Conservation (phyloP, 2,797 vertebrate genomes). For the Iguana delicatissima region DNA sequence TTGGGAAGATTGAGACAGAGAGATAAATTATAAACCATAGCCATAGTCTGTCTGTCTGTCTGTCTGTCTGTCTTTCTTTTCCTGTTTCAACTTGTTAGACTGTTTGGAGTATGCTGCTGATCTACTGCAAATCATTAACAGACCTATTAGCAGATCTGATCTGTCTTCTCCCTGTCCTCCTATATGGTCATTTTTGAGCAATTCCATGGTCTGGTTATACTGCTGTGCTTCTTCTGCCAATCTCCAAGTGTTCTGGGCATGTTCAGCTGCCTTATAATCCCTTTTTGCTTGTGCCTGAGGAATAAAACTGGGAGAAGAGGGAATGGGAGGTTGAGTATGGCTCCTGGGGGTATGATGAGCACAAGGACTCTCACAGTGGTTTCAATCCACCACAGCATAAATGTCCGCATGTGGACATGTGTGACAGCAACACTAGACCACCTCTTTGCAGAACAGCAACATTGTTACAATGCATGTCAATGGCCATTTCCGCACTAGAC, state of each 20-base stretch:
- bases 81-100: too few relatives aligned
- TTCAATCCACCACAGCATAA: too few relatives aligned
- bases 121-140: not conserved
- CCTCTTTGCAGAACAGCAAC: too few relatives aligned
- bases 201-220: not conserved
- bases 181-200: not conserved
- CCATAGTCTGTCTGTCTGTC: too few relatives aligned
- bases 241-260: not conserved
- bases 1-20: too few relatives aligned
- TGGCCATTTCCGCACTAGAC: too few relatives aligned
- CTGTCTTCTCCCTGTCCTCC: not conserved
- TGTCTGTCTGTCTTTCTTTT: too few relatives aligned
- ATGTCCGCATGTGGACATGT: too few relatives aligned
- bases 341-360: not conserved
- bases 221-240: not conserved
- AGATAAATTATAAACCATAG: too few relatives aligned
- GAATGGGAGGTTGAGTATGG: not conserved
- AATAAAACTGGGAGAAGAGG: not conserved
- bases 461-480: too few relatives aligned
- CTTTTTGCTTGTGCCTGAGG: not conserved
- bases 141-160: not conserved
- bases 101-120: too few relatives aligned
- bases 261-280: not conserved
- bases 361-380: not conserved
- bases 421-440: too few relatives aligned